Conservation (phyloP, 2,888 invertebrate species). For the Linyphia triangularis region DNA sequence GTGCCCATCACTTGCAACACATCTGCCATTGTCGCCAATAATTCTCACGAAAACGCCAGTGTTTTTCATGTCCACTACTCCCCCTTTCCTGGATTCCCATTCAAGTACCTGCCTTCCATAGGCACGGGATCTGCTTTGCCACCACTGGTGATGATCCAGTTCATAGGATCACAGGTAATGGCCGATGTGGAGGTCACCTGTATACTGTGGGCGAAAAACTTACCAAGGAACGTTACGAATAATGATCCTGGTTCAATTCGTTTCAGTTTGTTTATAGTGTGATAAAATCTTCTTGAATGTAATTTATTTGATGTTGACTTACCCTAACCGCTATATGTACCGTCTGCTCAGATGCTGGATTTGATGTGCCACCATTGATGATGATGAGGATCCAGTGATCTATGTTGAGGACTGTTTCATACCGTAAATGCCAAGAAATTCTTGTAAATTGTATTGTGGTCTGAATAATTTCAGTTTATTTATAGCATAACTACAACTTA, state of each 20-base stretch:
- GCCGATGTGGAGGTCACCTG: constrained; percentile 64
- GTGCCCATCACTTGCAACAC: constrained; percentile 55
- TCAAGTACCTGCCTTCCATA: constrained; percentile 4
- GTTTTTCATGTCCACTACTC: constrained; percentile 51
- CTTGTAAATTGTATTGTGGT: too few relatives aligned
- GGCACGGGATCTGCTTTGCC: constrained; percentile 16
- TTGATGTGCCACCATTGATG: too few relatives aligned
- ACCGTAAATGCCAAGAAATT: too few relatives aligned
- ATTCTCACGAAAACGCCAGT: background rate
- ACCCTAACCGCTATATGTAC: too few relatives aligned
- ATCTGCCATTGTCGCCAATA: background rate
- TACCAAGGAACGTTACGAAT: constrained; percentile 32
- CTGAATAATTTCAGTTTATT: too few relatives aligned
- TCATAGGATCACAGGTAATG: constrained; percentile 26
- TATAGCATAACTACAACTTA: too few relatives aligned
- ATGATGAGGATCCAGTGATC: too few relatives aligned
- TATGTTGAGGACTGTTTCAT: too few relatives aligned
- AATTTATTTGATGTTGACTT: too few relatives aligned
- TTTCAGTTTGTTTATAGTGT: constrained; percentile 61
- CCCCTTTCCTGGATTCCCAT: constrained; percentile 63
- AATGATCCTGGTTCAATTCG: constrained; percentile 30
- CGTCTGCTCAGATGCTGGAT: too few relatives aligned
- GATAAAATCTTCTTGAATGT: too few relatives aligned
- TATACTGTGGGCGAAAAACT: constrained; percentile 65
- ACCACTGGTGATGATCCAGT: constrained; percentile 72